Conservation (phyloP, 2,888 invertebrate species). For the Dexiosoma caninum region DNA sequence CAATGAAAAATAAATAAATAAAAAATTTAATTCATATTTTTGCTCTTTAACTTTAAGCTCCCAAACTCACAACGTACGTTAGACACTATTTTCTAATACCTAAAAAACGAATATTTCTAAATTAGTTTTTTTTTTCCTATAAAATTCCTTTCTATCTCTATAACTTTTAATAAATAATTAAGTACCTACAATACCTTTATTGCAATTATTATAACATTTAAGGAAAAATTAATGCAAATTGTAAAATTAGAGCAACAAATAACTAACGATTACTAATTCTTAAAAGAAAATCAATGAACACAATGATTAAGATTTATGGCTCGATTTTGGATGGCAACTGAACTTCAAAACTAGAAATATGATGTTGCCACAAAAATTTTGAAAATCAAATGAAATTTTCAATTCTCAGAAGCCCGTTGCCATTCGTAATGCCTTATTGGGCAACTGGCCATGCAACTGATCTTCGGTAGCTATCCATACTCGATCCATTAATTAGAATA, state of each 20-base stretch:
- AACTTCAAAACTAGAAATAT: too few species aligned
- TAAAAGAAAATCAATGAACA: background rate
- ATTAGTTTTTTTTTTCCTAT: background rate
- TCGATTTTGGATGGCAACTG: background rate
- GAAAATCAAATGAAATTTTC: too few species aligned
- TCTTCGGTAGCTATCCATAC: too few species aligned
- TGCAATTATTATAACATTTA: slow-evolving; percentile 33
- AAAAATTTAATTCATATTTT: slow-evolving; percentile 1
- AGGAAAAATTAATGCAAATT: slow-evolving; percentile 8
- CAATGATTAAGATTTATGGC: slow-evolving; percentile 3
- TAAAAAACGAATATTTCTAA: background rate
- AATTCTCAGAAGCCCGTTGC: too few species aligned
- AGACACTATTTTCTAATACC: background rate
- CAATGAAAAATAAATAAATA: background rate
- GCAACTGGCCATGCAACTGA: too few species aligned
- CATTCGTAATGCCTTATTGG: too few species aligned
- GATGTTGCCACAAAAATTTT: too few species aligned
- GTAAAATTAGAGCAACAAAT: slow-evolving; percentile 2
- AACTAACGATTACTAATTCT: background rate
- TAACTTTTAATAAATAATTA: slow-evolving; percentile 24
- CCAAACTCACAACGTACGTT: background rate
- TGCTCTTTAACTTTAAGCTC: background rate
- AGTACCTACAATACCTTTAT: slow-evolving; percentile 38
- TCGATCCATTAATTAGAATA: too few species aligned
- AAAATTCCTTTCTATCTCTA: background rate